phyloP scores from a whole-genome alignment of 2,888 invertebrate species.

The Smittia sp. region DNA sequence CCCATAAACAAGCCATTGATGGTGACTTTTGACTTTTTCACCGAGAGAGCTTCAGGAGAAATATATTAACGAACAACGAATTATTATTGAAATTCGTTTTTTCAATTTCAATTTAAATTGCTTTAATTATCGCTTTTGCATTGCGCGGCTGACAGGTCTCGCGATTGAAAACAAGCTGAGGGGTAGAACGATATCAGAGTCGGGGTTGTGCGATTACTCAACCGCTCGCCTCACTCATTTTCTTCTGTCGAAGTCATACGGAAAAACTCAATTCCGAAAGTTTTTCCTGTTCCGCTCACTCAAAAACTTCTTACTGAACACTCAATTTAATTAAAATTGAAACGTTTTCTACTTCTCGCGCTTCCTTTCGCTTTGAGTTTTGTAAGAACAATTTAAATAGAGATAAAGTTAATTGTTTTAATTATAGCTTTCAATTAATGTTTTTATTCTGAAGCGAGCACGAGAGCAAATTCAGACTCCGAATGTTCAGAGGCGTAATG shows the following conservation, averaged over 20 bases:
- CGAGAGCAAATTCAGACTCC: slow-evolving; percentile 22
- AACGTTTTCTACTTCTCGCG: slow-evolving; percentile 16
- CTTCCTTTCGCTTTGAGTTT: not conserved
- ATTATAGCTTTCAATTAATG: slow-evolving; percentile 37
- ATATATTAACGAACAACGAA: not conserved
- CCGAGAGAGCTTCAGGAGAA: not conserved
- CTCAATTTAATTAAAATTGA: slow-evolving; percentile 23
- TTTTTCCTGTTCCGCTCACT: not conserved
- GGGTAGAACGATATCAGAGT: not conserved
- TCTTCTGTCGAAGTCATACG: not conserved
- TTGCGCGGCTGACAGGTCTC: slow-evolving; percentile 1
- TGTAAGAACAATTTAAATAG: slow-evolving; percentile 24
- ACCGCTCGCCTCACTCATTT: not conserved
- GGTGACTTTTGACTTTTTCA: slow-evolving; percentile 38
- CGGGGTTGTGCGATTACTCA: not conserved
- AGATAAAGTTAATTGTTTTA: slow-evolving; percentile 42
- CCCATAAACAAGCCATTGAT: slow-evolving; percentile 5
- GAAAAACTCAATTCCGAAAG: not conserved
- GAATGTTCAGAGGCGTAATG: slow-evolving; percentile 21
- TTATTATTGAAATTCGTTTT: slow-evolving; percentile 26
- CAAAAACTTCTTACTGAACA: not conserved
- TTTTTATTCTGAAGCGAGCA: not conserved
- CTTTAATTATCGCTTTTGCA: slow-evolving; percentile 35
- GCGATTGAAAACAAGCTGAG: not conserved
- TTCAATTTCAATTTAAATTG: slow-evolving; percentile 41